Base-by-base conservation (phyloP, 2,797 vertebrate genomes). In the Spea hammondii region DNA sequence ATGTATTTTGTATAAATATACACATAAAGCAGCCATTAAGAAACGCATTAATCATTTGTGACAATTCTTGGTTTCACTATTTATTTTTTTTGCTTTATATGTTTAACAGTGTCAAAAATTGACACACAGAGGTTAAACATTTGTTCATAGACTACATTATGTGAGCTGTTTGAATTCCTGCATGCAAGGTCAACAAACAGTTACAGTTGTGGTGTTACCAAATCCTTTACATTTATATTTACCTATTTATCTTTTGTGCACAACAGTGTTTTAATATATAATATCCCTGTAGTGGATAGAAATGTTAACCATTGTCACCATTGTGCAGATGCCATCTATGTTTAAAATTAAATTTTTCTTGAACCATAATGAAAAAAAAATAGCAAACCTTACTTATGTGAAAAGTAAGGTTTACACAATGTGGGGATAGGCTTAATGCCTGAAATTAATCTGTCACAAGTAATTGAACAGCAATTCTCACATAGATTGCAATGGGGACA, bases 11-110 rank as follows among this genome's bases (percentile, higher is more conserved):
- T 49, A 5, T 79, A n/a, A 83, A 85, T 44, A 84, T 82, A 80
- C 60, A 77, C 45, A 78, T 59, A 12, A 77, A 84, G n/a, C 67
- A 79, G 62, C 66, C 77, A 67, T 79, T 74, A 74, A 69, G 65
- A 69, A 79, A 74, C 54, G 62, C 78, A 79, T 79, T 74, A 74
- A 79, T 79, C 78, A 79, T 79, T 65, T 79, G 65, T 79, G 78
- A 79, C 78, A 79, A 79, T 68, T 74, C 55, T 9, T 67, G 46
- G 66, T 50, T 50, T 70, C 50, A 60, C 45, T 79, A 68, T 79
- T 79, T 79, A 74, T 79, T 74, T 73, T 79, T 54, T n/a, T 79
- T 73, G 47, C 71, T 69, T 74, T 74, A 79, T 79, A 79, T 79
- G 74, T 74, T 79, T 79, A 79, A 79, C 78, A 79, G 12, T 69